Conservation (phyloP, 2,888 invertebrate genomes). For the Alviniconcha strummeri region DNA sequence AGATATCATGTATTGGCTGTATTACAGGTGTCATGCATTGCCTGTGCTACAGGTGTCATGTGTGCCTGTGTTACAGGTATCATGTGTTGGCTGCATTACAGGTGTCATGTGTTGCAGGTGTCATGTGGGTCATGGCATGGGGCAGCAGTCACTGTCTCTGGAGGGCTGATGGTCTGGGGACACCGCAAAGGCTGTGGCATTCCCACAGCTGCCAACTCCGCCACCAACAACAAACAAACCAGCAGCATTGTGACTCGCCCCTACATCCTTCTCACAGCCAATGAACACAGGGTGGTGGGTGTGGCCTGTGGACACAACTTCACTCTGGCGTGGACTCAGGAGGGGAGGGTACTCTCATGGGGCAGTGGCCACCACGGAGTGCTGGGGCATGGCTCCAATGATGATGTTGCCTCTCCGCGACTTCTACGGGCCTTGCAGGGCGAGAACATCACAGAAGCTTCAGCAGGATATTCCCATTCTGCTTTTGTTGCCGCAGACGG, state of each 20-base stretch:
- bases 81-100: too few species aligned
- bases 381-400: constrained; percentile 51
- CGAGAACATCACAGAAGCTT: constrained; percentile 36
- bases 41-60: neutral
- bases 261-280: neutral
- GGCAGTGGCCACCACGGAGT: constrained; percentile 57
- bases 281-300: constrained; percentile 38
- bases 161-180: constrained; percentile 57
- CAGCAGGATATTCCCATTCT: constrained; percentile 56
- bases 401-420: constrained; percentile 42
- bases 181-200: constrained; percentile 54
- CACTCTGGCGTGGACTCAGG: constrained; percentile 53
- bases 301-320: constrained; percentile 59
- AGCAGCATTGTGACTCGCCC: constrained; percentile 10
- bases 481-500: constrained; percentile 51
- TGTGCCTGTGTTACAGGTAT: too few species aligned
- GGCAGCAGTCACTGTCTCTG: constrained; percentile 48
- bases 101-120: constrained; percentile 45
- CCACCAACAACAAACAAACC: constrained; percentile 19
- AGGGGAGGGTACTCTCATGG: constrained; percentile 54
- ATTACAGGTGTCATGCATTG: too few species aligned
- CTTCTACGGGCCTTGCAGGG: constrained; percentile 38
- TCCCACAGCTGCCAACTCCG: constrained; percentile 31
- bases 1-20: neutral
- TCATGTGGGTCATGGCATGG: constrained; percentile 63